A percentile compares a stretch with the other conserved stretches of the same genome.
Evolutionary conservation across 2,113 vertebrate species (phyloP).

Genomic region (Heliornis fulica): DNA sequence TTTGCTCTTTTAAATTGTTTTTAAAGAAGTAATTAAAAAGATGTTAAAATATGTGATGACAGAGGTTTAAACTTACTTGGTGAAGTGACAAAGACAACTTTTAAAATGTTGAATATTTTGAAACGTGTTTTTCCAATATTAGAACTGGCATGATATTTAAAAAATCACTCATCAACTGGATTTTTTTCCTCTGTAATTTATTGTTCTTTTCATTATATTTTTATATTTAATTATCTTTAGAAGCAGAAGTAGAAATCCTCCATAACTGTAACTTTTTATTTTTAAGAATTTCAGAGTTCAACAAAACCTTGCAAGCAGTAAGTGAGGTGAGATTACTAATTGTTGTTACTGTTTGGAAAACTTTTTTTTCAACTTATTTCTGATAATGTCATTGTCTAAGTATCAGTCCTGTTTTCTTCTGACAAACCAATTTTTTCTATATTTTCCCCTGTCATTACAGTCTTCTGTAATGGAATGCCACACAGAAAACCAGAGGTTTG

Average conservation of each 20-base stretch:
- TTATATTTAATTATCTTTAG: neutral
- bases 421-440: neutral
- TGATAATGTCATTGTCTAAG: neutral
- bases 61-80: neutral
- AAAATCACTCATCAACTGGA: neutral
- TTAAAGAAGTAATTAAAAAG: neutral
- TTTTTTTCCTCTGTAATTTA: neutral
- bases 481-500: slow-evolving; percentile 73
- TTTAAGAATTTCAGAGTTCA: slow-evolving; percentile 75
- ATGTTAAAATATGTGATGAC: neutral
- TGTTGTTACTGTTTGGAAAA: neutral
- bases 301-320: slow-evolving; percentile 68
- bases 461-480: slow-evolving; percentile 70
- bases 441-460: slow-evolving; percentile 61
- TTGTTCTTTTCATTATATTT: neutral
- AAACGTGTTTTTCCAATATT: neutral
- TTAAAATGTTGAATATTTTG: neutral
- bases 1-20: neutral
- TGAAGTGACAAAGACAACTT: neutral
- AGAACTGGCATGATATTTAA: neutral
- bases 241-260: neutral
- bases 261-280: slow-evolving; percentile 17
- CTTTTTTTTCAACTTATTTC: neutral
- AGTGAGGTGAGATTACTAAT: slow-evolving; percentile 70
- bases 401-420: neutral